Base-by-base conservation (phyloP, 2,797 vertebrate genomes). In the Petrocephalus schoutedeni region DNA sequence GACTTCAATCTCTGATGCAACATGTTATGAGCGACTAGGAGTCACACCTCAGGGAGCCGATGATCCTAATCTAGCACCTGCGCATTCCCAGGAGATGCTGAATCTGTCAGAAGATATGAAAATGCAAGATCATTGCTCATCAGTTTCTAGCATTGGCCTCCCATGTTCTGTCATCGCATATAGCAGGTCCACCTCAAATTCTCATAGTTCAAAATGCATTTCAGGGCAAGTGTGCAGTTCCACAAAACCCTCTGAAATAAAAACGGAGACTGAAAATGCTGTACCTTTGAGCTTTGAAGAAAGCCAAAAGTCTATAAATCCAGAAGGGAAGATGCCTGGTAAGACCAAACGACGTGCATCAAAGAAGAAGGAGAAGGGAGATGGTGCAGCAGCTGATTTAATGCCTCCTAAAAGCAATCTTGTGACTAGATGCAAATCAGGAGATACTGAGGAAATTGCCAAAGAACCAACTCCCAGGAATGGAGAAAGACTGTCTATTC, bases 331-430 rank as follows among this genome's bases (percentile, higher is more conserved):
- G 91, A 94, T 92, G 87, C 92, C 94, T 88, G 89, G 95, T 89
- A 94, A 95, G 0, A 93, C 96, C 88, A 93, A 94, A 89, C 95
- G 93, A 93, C 96, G 91, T 89, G 93, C 95, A 84, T 89, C 95
- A 88, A 96, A 95, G 92, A 96, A 96, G 91, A 97, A 95, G 89
- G 94, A 95, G 90, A 94, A 93, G 83, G 93, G 90, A 21, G 95
- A 96, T 91, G 89, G 93, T 87, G 92, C 94, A 92, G 91, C 93
- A 90, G 91, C 94, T 59, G 93, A 91, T 89, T 95, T 95, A 91
- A 95, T 94, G 71, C 91, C 95, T 87, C 94, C 95, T 92, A 92
- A 89, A 36, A 88, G 93, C 90, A 96, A 95, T 90, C 94, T 36
- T 80, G 93, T 87, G 90, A 94, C 87, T 94, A 94, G 4, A 94